Conservation (phyloP, 2,797 vertebrate genomes). For the Enteromius radiatus region DNA sequence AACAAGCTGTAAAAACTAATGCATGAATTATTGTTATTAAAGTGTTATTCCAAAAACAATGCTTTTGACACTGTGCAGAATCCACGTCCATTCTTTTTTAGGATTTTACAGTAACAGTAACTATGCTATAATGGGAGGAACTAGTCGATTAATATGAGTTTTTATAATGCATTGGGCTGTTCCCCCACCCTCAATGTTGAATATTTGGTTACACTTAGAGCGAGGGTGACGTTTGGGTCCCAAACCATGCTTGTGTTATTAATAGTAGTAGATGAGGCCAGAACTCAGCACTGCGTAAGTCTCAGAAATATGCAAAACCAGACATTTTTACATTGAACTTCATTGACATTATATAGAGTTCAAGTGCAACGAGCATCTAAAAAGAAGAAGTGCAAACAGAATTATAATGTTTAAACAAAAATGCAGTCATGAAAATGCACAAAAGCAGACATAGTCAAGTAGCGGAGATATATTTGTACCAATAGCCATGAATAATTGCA, state of each 20-base stretch:
- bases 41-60: background rate
- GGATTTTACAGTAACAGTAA: background rate
- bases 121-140: background rate
- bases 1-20: background rate
- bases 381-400: background rate
- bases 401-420: background rate
- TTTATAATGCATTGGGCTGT: background rate
- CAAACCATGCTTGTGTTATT: background rate
- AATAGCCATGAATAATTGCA: too few species aligned
- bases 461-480: too few species aligned
- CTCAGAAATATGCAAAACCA: background rate
- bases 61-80: background rate
- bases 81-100: background rate
- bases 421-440: background rate
- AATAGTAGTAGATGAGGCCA: background rate
- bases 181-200: background rate
- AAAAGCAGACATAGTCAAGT: too few species aligned
- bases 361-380: background rate
- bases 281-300: background rate
- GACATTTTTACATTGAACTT: background rate
- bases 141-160: background rate
- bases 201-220: background rate
- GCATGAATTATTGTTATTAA: background rate
- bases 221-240: background rate
- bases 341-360: too few species aligned